Conservation (phyloP, 2,797 vertebrate species). For the Enoplosus armatus region DNA sequence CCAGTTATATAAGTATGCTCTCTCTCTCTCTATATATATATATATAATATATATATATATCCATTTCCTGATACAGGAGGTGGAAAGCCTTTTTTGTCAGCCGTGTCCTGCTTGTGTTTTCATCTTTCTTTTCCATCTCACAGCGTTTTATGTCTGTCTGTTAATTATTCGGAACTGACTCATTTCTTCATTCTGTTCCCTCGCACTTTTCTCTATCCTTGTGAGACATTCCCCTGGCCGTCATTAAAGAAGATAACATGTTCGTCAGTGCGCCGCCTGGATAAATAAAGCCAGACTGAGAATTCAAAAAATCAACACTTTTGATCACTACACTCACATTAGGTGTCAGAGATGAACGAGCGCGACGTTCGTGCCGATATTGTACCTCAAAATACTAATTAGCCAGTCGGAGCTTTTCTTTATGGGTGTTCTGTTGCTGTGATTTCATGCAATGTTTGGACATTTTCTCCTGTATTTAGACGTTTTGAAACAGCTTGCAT, state of each 20-base stretch:
- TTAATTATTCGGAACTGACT: conserved; percentile 38
- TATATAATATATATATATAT: neutral
- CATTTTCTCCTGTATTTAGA: neutral
- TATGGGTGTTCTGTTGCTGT: neutral
- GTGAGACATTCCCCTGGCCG: neutral
- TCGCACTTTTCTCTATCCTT: neutral
- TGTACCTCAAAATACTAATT: neutral
- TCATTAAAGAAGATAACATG: conserved; percentile 42
- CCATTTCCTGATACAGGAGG: neutral
- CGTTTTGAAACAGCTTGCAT: neutral
- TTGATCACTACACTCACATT: neutral
- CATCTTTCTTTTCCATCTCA: conserved; percentile 24
- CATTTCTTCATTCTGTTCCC: conserved; percentile 22
- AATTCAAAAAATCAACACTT: neutral
- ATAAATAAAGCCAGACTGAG: conserved; percentile 3
- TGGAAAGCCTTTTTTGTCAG: neutral
- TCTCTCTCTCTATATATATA: no score
- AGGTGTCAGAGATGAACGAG: neutral
- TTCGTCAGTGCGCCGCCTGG: neutral
- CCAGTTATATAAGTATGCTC: neutral
- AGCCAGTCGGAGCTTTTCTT: neutral
- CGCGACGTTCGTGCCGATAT: neutral
- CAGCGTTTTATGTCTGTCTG: conserved; percentile 1
- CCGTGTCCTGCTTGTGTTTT: neutral
- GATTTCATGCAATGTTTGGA: neutral